A percentile compares a stretch with the other conserved stretches of the same genome.
phyloP scores from a whole-genome alignment of 2,113 vertebrate genomes.

The Promerops cafer region DNA sequence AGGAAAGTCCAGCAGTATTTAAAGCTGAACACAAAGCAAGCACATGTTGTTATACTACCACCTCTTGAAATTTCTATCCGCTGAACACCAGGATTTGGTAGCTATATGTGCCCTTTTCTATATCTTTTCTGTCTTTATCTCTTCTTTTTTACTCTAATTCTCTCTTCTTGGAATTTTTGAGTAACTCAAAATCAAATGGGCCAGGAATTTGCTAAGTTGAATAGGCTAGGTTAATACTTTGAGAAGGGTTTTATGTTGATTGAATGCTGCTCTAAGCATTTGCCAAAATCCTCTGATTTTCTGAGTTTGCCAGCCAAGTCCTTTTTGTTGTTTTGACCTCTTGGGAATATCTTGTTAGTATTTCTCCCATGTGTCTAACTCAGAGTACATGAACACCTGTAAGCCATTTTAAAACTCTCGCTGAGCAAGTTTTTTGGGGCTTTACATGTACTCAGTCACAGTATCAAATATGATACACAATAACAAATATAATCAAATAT shows the following conservation, averaged over 20 bases:
- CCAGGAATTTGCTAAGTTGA: neutral
- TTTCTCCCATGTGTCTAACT: neutral
- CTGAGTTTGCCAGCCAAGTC: fast-evolving
- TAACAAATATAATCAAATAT: neutral
- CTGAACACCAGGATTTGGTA: neutral
- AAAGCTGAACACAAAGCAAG: neutral
- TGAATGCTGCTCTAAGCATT: neutral
- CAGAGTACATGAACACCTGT: neutral
- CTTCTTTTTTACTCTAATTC: neutral
- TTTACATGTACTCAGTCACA: neutral
- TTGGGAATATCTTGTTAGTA: neutral
- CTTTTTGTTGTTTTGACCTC: neutral
- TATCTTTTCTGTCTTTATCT: neutral
- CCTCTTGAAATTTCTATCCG: neutral
- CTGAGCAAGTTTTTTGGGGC: neutral
- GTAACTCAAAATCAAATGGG: neutral
- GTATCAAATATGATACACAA: neutral
- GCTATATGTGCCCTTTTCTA: neutral
- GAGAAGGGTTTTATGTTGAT: neutral
- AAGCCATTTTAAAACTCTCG: neutral
- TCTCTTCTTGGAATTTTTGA: neutral
- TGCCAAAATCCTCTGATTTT: neutral
- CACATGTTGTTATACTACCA: neutral
- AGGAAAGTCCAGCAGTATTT: neutral
- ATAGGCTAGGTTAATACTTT: neutral